Base-by-base conservation (phyloP, 2,888 invertebrate species). In the Eledona agricola region DNA sequence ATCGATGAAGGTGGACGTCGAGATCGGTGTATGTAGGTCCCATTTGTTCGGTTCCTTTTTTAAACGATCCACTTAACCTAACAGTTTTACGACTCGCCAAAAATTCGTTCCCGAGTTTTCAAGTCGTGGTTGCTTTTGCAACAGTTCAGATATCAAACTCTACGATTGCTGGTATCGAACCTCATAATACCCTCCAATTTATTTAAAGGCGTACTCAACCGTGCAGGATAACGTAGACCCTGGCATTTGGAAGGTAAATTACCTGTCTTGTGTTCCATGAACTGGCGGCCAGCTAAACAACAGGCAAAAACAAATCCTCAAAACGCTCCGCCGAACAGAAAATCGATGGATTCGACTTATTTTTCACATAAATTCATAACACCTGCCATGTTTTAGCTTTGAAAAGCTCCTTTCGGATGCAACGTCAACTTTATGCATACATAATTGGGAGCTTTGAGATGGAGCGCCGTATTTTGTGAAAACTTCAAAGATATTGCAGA, bases 141-240 rank as follows among this genome's bases (percentile, higher is more conserved):
- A n/a, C n/a, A n/a, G n/a, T n/a, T n/a, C n/a, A n/a, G n/a, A n/a
- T n/a, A n/a, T n/a, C n/a, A n/a, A n/a, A n/a, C n/a, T n/a, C n/a
- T n/a, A n/a, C n/a, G n/a, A n/a, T n/a, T n/a, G n/a, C n/a, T 37
- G 11, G 9, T 37, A 37, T 37, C 25, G 37, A 37, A 37, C 23
- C 23, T 9, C 7, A 9, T 15, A 10, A 15, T 15, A 31, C 15
- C 25, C 25, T 15, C 23, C 13, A 40, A 40, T 28, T 40, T 40
- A 28, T 40, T 40, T 28, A 40, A 35, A 12, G 26, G 9, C 10
- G 40, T 19, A 28, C 28, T 19, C 28, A 28, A 19, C 28, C 26
- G 40, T 19, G 28, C 25, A 6, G 28, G 19, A 26, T 35, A 10
- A 28, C n/a, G 2, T 6, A 26, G 40, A 17, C 16, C 26, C 25